These are phyloP conservation scores for Enteromius thamalakanensis DNA, from an alignment of 2,797 vertebrate genomes.

Conservation along the genomic window DNA sequence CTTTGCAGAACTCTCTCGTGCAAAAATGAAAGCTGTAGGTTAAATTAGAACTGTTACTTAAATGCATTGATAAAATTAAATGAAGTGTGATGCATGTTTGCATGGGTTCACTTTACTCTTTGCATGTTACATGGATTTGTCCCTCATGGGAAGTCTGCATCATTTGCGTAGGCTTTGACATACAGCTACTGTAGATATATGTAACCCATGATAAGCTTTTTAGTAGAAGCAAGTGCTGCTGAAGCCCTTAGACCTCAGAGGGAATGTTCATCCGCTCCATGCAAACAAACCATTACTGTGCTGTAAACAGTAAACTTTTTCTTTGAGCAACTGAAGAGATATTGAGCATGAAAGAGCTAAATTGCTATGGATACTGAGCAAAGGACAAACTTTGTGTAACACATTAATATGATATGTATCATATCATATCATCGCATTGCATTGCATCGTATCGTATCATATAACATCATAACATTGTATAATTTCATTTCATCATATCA, in stretches of 20 bases:
- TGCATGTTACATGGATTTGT: slow-evolving; percentile 11
- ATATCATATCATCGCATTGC: no score
- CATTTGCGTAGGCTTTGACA: neutral
- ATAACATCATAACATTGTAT: no score
- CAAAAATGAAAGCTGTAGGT: neutral
- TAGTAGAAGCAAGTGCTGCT: slow-evolving; percentile 31
- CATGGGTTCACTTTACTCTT: neutral
- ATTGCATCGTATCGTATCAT: no score
- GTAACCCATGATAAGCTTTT: slow-evolving; percentile 6
- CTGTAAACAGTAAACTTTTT: slow-evolving; percentile 8
- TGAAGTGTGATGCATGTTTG: neutral
- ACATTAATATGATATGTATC: neutral
- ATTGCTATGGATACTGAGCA: slow-evolving; percentile 12
- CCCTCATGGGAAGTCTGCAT: slow-evolving; percentile 3
- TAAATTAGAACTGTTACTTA: neutral
- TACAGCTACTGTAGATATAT: slow-evolving; percentile 23
- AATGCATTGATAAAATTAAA: neutral
- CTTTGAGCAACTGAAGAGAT: slow-evolving; percentile 1
- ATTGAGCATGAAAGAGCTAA: slow-evolving; percentile 28
- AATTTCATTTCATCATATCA: no score
- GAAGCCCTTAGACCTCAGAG: slow-evolving; percentile 25
- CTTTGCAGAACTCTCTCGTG: neutral
- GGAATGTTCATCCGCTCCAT: neutral
- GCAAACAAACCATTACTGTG: slow-evolving; percentile 40
- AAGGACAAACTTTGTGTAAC: slow-evolving; percentile 46